Evolutionary conservation across 2,888 invertebrate genomes (phyloP).

Genomic region (Cyclophora albipunctata): DNA sequence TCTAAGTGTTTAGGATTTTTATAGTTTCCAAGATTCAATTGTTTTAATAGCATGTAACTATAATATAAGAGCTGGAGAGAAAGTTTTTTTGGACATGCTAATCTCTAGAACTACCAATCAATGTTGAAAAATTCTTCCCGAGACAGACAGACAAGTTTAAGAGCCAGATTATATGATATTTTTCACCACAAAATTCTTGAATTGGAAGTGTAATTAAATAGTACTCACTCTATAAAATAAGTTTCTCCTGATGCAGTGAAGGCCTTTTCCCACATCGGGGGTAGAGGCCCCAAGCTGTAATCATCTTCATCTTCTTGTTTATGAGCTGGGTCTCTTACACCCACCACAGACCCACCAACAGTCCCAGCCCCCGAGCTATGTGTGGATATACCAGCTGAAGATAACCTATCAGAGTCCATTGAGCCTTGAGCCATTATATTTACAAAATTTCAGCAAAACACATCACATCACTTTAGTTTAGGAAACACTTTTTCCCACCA

Average conservation of each 20-base stretch:
- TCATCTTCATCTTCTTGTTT: constrained; percentile 78
- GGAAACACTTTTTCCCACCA: constrained; percentile 18
- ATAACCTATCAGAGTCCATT: constrained; percentile 67
- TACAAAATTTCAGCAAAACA: constrained; percentile 15
- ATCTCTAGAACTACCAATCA: too few species aligned
- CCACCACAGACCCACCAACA: constrained; percentile 65
- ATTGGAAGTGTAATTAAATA: background rate
- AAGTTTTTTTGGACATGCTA: too few species aligned
- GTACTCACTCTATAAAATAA: constrained; percentile 96
- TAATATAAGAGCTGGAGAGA: too few species aligned
- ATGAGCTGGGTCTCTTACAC: constrained; percentile 55
- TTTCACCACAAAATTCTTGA: too few species aligned
- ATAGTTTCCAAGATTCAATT: too few species aligned
- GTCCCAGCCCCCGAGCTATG: constrained; percentile 68
- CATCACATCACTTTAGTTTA: constrained; percentile 14
- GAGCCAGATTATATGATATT: too few species aligned
- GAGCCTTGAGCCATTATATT: constrained; percentile 58
- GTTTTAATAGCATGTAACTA: too few species aligned
- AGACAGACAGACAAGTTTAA: too few species aligned
- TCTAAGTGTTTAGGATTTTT: too few species aligned
- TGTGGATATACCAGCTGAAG: constrained; percentile 67
- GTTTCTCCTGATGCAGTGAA: constrained; percentile 97
- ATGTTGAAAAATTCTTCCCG: too few species aligned
- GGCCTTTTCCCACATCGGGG: constrained; percentile 98
- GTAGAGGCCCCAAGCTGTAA: constrained; percentile 91